Evolutionary conservation across 1,140 invertebrate species (phyloP), one percentile per base, ranked within the genome.

Genomic region (Chlorops oryzae): DNA sequence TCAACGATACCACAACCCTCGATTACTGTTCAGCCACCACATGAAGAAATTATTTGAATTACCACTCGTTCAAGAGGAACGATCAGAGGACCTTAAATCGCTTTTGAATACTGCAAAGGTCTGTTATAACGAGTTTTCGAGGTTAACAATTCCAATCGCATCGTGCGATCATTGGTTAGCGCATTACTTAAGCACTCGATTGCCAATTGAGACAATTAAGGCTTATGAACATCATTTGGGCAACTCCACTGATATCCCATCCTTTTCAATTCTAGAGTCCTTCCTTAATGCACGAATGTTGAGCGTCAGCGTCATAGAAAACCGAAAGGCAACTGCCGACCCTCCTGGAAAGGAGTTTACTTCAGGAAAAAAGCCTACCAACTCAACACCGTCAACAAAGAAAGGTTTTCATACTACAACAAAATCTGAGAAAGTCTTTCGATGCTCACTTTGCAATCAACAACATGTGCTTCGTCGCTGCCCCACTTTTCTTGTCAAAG

Each of bases 181-280:
- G 22, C 20, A 43, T 43, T 24, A 24, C 23, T n/a, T 43, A 13
- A 13, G 22, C 4, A 25, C 41, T 15, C 24, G 20, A 27, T 24
- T 43, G 18, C 23, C 22, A 12, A 43, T 25, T 2, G 41, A 43
- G n/a, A 43, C 41, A 6, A 22, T 15, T 24, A 22, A 43, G 22
- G 41, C 41, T 5, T 43, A 24, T 22, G 41, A 43, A n/a, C 41
- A 24, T n/a, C 41, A 43, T 25, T 18, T 25, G 15, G 41, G 41
- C 3, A 43, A 12, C 23, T n/a, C n/a, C 23, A 5, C 22, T 25
- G 27, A 13, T 24, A 27, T 43, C 13, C 41, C 41, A 4, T 17
- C 22, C 4, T 43, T 43, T 43, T n/a, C 12, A 13, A 7, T n/a
- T 15, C 13, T 43, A 7, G 5, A 43, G 27, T 43, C 41, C 7